Base-by-base conservation (phyloP, 2,888 invertebrate genomes). In the Cylloceria caligata region DNA sequence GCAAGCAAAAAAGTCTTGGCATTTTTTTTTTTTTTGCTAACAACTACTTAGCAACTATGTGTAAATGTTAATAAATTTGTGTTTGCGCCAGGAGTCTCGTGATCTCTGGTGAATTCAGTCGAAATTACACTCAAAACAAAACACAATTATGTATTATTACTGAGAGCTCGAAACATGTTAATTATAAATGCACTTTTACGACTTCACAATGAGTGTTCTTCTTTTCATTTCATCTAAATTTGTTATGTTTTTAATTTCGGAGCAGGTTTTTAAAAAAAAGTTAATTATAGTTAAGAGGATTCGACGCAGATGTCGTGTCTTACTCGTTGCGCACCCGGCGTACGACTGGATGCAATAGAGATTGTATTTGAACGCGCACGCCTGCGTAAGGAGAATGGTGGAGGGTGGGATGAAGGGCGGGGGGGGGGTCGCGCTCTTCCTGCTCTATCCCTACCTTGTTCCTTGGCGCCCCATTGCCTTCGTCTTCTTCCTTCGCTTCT, bases 261-360 rank as follows among this genome's bases (percentile, higher is more conserved):
- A 24, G 65, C 9, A 21, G 19, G 9, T 52, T 36, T 24, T 39
- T n/a, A n/a, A n/a, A n/a, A n/a, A 49, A 45, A 34, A 13, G 21
- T 42, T 5, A 39, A 39, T 55, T 39, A 24, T 9, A 7, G 67
- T 13, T 19, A 13, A 64, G 21, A 21, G 24, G 30, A 49, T 68
- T 6, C 67, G 69, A 67, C 52, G 55, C 60, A 60, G 36, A 47
- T 27, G 24, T 30, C 19, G 39, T 78, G 77, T 85, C 81, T 69
- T 57, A 52, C 65, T 74, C 65, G 88, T 83, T 86, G 89, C 90
- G 89, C 91, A 89, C 86, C 88, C 90, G 88, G 88, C 90, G 89
- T 89, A 88, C 89, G 89, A 92, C 92, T 92, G 89, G 13, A 87
- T 83, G 24, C 57, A 47, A 55, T 47, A 68, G 68, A 68, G 76